Evolutionary conservation across 1,140 invertebrate genomes (phyloP).

Genomic region (Drosophila lacertosa): DNA sequence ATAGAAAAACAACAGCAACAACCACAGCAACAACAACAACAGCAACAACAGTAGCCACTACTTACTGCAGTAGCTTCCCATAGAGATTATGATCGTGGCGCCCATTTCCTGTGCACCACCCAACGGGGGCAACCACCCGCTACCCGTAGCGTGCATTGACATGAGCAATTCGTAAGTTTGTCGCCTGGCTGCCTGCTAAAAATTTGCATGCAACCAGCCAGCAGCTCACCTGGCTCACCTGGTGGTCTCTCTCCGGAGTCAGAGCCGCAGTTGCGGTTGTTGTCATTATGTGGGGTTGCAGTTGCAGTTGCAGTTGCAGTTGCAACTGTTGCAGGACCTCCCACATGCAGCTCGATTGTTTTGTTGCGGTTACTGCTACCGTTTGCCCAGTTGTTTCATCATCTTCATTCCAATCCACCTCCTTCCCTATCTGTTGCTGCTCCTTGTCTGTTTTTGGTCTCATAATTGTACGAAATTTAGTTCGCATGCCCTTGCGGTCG

Average conservation of each 20-base stretch:
- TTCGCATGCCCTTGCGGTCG: constrained; percentile 81
- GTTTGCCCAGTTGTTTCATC: constrained; percentile 56
- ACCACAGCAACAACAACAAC: constrained; percentile 38
- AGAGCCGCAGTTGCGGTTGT: constrained; percentile 78
- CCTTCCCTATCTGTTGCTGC: neutral
- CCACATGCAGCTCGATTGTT: constrained; percentile 78
- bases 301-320: constrained; percentile 17
- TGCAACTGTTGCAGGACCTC: constrained; percentile 65
- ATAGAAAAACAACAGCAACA: constrained; percentile 63
- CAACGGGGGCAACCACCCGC: constrained; percentile 25
- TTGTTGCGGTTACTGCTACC: constrained; percentile 79
- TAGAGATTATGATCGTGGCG: constrained; percentile 55
- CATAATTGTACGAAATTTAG: constrained; percentile 83
- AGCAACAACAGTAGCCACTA: constrained; percentile 18
- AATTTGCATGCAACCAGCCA: constrained; percentile 66
- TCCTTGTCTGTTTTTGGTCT: constrained; percentile 59
- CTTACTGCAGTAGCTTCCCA: constrained; percentile 53
- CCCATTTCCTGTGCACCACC: constrained; percentile 36
- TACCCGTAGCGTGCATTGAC: constrained; percentile 51
- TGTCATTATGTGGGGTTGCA: constrained; percentile 68
- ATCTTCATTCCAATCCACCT: neutral
- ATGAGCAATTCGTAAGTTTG: constrained; percentile 83
- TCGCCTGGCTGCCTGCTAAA: constrained; percentile 61
- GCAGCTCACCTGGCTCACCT: constrained; percentile 62
- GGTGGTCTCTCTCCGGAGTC: constrained; percentile 53